Conservation (phyloP, 2,113 vertebrate genomes). For the Alligator mississippiensis region DNA sequence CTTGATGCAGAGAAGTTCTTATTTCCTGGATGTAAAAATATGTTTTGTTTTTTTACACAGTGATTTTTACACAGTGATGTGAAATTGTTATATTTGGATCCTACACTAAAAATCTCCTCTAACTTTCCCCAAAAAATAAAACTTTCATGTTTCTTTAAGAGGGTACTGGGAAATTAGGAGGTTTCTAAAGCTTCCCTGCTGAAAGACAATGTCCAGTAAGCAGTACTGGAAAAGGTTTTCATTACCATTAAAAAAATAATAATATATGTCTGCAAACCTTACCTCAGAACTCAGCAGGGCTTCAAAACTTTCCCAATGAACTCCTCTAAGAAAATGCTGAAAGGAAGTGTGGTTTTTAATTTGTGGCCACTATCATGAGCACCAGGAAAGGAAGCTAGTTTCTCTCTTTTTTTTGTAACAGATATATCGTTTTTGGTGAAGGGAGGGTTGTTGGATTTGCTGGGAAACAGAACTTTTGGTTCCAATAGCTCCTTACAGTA, state of each 20-base stretch:
- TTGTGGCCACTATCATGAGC: neutral
- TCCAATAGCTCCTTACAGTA: neutral
- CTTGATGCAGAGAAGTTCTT: neutral
- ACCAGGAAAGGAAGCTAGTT: slow-evolving; percentile 7
- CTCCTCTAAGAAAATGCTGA: neutral
- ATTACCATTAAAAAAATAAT: neutral
- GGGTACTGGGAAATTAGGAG: slow-evolving; percentile 16
- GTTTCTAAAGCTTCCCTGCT: slow-evolving; percentile 32
- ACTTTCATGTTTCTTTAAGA: neutral
- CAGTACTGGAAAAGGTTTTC: neutral
- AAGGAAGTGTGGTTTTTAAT: slow-evolving; percentile 26
- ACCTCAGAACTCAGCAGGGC: slow-evolving; percentile 18
- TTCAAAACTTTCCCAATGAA: slow-evolving; percentile 14
- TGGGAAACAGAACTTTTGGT: neutral
- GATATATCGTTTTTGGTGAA: neutral
- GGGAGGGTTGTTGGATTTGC: neutral
- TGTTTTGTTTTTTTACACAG: neutral
- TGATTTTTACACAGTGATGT: neutral
- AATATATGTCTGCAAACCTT: neutral
- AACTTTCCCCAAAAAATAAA: slow-evolving; percentile 2
- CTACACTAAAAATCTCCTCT: neutral
- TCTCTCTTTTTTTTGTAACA: neutral
- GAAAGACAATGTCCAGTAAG: slow-evolving; percentile 24
- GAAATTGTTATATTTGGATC: slow-evolving; percentile 35
- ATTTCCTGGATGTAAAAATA: neutral